These are phyloP conservation scores for Eristalis intricaria DNA, from an alignment of 2,888 invertebrate species.

Conservation along the genomic window DNA sequence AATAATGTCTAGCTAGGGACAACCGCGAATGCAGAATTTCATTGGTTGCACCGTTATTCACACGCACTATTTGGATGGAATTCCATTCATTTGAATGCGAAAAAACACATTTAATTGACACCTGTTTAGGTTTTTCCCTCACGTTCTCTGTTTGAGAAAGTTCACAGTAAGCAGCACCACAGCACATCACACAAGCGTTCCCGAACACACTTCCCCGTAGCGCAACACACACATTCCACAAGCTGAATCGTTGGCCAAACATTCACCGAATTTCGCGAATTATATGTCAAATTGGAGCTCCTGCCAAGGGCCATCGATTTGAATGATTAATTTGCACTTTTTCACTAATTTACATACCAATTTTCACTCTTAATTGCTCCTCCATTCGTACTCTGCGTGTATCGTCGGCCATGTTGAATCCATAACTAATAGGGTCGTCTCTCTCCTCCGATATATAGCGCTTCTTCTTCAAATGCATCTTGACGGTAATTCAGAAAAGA, in stretches of 20 bases:
- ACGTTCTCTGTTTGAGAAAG: conserved; percentile 67
- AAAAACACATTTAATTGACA: conserved; percentile 68
- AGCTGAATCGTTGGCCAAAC: conserved; percentile 21
- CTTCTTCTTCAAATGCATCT: conserved; percentile 79
- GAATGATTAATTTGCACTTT: conserved; percentile 47
- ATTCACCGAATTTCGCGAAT: conserved; percentile 12
- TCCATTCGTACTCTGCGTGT: conserved; percentile 94
- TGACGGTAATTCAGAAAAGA: conserved; percentile 65
- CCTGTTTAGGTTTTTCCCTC: conserved; percentile 61
- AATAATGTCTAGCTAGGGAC: no score
- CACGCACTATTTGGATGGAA: conserved; percentile 18
- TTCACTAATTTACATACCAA: conserved; percentile 86
- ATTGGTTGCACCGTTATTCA: conserved; percentile 13
- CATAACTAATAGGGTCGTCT: conserved; percentile 84
- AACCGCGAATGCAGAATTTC: conserved; percentile 36
- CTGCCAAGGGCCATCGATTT: conserved; percentile 17
- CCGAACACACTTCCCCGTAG: conserved; percentile 25
- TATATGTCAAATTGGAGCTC: conserved; percentile 39
- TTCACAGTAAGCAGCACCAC: conserved; percentile 31
- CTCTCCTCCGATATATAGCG: conserved; percentile 77
- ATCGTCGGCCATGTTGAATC: conserved; percentile 96
- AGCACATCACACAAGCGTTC: conserved; percentile 48
- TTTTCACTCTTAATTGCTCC: conserved; percentile 96
- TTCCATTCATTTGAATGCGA: conserved; percentile 40
- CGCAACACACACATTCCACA: conserved; percentile 57